Evolutionary conservation across 2,797 vertebrate species (phyloP).

Genomic region (Melanotaenia parkinsoni): DNA sequence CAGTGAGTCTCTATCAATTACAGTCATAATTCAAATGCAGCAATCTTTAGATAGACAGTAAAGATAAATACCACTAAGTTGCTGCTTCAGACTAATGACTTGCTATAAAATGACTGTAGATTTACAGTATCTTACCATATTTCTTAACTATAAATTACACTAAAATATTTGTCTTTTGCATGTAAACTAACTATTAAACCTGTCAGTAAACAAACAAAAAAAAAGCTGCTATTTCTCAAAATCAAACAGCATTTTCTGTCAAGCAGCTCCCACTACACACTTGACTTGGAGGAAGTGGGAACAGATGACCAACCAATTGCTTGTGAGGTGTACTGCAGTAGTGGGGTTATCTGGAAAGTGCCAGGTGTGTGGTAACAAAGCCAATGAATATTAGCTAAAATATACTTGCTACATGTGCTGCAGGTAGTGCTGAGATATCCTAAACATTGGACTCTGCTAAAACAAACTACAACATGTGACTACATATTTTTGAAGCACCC

Average conservation of each 20-base stretch:
- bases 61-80: constrained; percentile 38
- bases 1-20: constrained; percentile 12
- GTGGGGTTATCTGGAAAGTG: neutral
- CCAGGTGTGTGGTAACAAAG: neutral
- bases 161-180: neutral
- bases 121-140: neutral
- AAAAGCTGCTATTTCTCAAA: neutral
- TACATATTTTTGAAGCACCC: neutral
- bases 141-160: neutral
- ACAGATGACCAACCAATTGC: neutral
- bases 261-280: neutral
- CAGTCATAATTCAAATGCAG: constrained; percentile 39
- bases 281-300: too few species aligned
- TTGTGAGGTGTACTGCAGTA: neutral
- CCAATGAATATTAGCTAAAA: neutral
- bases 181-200: neutral
- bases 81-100: constrained; percentile 5
- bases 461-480: neutral
- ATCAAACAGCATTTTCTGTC: neutral
- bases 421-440: neutral
- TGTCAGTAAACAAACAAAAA: neutral
- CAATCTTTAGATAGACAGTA: constrained; percentile 26
- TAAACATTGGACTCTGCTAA: neutral
- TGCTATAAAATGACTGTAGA: neutral
- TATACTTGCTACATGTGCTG: neutral